phyloP scores from a whole-genome alignment of 2,797 vertebrate genomes.

The Pseudomugil gertrudae region DNA sequence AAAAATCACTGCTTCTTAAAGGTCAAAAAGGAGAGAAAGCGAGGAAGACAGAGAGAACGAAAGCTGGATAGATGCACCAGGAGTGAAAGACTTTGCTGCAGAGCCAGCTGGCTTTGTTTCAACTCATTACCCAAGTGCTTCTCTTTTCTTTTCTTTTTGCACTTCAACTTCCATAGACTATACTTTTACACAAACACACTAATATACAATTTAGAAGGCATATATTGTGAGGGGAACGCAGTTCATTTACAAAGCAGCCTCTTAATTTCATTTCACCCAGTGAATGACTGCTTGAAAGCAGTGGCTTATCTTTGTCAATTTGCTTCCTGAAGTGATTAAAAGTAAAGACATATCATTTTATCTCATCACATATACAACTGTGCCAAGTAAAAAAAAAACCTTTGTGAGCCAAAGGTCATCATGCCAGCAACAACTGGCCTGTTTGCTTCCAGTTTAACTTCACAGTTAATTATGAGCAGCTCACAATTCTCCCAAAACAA shows the following conservation, averaged over 20 bases:
- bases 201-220: constrained; percentile 27
- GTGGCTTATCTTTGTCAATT: constrained; percentile 28
- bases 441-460: constrained; percentile 25
- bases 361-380: not conserved
- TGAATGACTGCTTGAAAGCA: constrained; percentile 50
- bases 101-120: constrained; percentile 66
- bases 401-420: constrained; percentile 22
- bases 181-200: constrained; percentile 20
- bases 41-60: constrained; percentile 4
- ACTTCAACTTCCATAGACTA: constrained; percentile 52
- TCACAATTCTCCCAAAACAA: constrained; percentile 10
- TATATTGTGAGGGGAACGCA: constrained; percentile 21
- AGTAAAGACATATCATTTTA: constrained; percentile 27
- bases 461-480: constrained; percentile 27
- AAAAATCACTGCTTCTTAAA: constrained; percentile 50
- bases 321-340: constrained; percentile 28
- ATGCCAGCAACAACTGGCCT: constrained; percentile 19
- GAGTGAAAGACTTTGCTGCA: constrained; percentile 43
- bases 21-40: constrained; percentile 39
- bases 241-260: constrained; percentile 53
- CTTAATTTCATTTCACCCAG: constrained; percentile 42
- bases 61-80: constrained; percentile 26
- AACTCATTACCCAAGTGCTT: constrained; percentile 75
- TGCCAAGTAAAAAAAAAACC: not conserved
- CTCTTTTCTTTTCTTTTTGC: constrained; percentile 53